These are phyloP conservation scores for Zosterops lateralis DNA, from an alignment of 2,113 vertebrate genomes.

Conservation along the genomic window DNA sequence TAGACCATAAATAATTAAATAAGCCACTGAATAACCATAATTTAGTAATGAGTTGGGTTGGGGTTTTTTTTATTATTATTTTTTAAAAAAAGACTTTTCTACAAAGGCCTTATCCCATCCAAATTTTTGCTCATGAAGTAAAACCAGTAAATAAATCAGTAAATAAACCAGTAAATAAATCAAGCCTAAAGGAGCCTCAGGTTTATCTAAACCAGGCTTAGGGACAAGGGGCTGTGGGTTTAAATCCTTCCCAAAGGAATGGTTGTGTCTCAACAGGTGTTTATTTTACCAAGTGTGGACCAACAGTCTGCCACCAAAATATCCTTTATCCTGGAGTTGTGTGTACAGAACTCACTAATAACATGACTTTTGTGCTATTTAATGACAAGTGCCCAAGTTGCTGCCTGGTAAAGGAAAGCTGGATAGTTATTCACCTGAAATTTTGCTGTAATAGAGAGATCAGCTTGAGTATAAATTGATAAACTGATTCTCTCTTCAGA, in stretches of 20 bases:
- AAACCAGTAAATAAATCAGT: neutral
- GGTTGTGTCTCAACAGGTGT: neutral
- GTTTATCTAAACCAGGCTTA: neutral
- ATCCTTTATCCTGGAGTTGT: neutral
- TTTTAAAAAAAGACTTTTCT: too few relatives aligned
- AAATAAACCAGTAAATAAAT: neutral
- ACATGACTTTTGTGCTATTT: neutral
- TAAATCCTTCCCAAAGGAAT: neutral
- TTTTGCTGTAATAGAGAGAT: neutral
- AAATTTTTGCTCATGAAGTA: neutral
- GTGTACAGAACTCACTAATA: accelerated
- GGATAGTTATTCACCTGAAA: accelerated
- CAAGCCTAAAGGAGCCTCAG: neutral
- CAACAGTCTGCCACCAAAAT: neutral
- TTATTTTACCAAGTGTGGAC: accelerated
- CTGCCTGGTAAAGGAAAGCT: neutral
- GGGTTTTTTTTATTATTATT: neutral
- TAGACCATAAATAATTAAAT: neutral
- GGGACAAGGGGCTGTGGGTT: neutral
- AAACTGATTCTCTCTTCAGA: neutral
- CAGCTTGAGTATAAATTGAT: neutral
- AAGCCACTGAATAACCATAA: neutral
- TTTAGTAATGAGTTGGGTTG: neutral
- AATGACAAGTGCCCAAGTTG: neutral
- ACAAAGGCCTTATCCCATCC: neutral